Evolutionary conservation across 2,797 vertebrate species (phyloP), one percentile per base, ranked within the genome.

Genomic region (Sebastes hopkinsi): DNA sequence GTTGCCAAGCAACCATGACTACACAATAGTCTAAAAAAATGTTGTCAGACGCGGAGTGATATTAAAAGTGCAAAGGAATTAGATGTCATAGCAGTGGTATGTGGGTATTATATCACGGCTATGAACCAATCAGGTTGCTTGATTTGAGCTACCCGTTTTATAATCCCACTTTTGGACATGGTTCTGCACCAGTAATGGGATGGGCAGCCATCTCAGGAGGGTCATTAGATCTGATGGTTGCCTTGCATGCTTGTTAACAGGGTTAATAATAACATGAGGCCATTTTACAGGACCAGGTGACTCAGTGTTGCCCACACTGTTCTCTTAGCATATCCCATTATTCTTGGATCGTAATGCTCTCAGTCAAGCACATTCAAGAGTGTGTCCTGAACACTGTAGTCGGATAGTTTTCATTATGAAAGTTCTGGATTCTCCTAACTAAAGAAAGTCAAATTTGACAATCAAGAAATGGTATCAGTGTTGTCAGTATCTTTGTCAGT

Each of bases 181-280:
- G 38, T 64, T 85, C 55, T 56, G 65, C 72, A 72, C 32, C 77
- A 67, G 80, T 84, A 88, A 87, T 85, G 75, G 84, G 77, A 91
- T 64, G 67, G 84, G 76, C 79, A 84, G 75, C 77, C 77, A 74
- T 90, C 83, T 88, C 76, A 5, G 67, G 52, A 69, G 79, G 81
- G 81, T 88, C 83, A 81, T 94, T 91, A 90, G 65, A 82, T 71
- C 65, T 87, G 84, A 87, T 88, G 77, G 79, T 86, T 90, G 81
- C 85, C 69, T 86, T 83, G 69, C 82, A 85, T 78, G 85, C 76
- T 86, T 87, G 83, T 89, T 89, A 89, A 80, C 78, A 78, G 38
- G 13, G 38, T 42, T 42, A 42, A 42, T 42, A 87, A 91, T 85
- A 90, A 87, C 79, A 85, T 34, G 46, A 88, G 77, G 75, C 80